Percentiles rank a stretch among this genome's conserved stretches.
These are phyloP conservation scores for Calonectris borealis DNA, from an alignment of 2,113 vertebrate genomes.

Conservation along the genomic window DNA sequence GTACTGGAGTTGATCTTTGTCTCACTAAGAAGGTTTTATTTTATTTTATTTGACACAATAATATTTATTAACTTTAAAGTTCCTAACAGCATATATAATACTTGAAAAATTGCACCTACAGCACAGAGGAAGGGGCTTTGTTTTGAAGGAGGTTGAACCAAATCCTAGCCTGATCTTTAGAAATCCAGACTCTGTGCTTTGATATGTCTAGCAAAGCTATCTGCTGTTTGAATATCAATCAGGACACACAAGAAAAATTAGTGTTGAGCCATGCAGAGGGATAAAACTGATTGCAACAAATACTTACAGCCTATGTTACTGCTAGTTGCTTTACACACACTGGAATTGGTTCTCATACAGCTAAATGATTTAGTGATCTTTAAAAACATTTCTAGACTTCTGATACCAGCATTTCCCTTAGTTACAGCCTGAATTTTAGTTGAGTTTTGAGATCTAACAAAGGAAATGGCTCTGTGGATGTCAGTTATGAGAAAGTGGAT, in stretches of 20 bases:
- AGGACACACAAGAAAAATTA: not conserved
- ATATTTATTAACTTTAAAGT: constrained; percentile 38
- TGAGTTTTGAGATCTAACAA: not conserved
- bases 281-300: not conserved
- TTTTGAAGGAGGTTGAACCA: not conserved
- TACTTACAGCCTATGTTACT: not conserved
- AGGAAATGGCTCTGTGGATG: not conserved
- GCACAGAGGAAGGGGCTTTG: not conserved
- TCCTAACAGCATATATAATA: not conserved
- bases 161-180: not conserved
- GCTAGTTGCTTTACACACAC: not conserved
- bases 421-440: not conserved
- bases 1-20: not conserved
- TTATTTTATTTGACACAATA: constrained; percentile 23
- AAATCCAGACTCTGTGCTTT: not conserved
- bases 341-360: not conserved
- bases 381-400: not conserved
- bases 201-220: not conserved
- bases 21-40: constrained; percentile 2
- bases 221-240: not conserved
- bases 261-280: not conserved
- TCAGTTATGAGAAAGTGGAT: not conserved
- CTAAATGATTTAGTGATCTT: not conserved
- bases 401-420: not conserved
- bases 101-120: not conserved